Base-by-base conservation (phyloP, 1,140 invertebrate genomes). In the Nephila pilipes region DNA sequence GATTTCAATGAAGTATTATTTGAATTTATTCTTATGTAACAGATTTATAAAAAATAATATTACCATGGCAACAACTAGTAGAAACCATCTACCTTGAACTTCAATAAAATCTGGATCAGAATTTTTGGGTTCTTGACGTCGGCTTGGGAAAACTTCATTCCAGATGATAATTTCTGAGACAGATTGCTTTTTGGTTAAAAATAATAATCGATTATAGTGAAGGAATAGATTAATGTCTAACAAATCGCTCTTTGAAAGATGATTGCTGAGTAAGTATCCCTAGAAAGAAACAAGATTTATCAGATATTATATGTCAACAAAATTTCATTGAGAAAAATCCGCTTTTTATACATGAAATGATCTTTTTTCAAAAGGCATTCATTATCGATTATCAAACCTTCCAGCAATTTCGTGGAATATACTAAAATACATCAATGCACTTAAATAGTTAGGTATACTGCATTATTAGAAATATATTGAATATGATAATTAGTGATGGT, bases 21-120 rank as follows among this genome's bases (percentile, higher is more conserved):
- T 46, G 6, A 46, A 46, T 46, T 46, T 46, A 46, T 46, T 46
- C 46, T 46, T 46, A 46, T 10, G 12, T 10, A 10, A 0, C 12
- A 6, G 12, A 10, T 46, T 46, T n/a, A n/a, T n/a, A n/a, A n/a
- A n/a, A 46, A 25, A 75, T 4, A 75, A 18, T 18, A 55, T 94
- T 94, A 96, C 96, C 95, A 95, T 95, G 38, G 95, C 95, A n/a
- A 95, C 95, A 75, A 96, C 92, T n/a, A 96, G 93, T n/a, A 95
- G 90, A 87, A 95, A 95, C 94, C 94, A 95, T 36, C 95, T 93
- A 2, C 94, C 95, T 81, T 94, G 92, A 12, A 95, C 94, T 93
- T 95, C 95, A 10, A 94, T 94, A 79, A 94, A 95, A 12, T 95
- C 95, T 85, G 95, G 20, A 32, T 87, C 69, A 18, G 93, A 22